These are phyloP conservation scores for Drosophila paucipuncta DNA, from an alignment of 2,888 invertebrate genomes.

Conservation along the genomic window DNA sequence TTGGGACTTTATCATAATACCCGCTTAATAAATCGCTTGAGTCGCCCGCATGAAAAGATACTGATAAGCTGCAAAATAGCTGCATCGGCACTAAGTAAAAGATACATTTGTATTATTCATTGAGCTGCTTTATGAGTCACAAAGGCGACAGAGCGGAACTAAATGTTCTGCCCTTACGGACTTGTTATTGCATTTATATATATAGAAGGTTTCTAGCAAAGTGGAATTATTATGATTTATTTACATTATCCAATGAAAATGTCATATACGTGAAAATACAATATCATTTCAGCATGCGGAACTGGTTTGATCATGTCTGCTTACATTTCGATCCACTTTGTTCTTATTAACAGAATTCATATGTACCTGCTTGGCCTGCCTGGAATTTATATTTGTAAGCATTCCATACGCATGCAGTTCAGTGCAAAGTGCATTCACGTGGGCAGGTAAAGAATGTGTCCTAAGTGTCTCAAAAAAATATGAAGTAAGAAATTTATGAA, in stretches of 20 bases:
- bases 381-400: not conserved
- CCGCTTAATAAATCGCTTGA: constrained; percentile 58
- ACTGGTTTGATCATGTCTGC: constrained; percentile 4
- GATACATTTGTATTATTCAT: constrained; percentile 45
- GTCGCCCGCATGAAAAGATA: constrained; percentile 61
- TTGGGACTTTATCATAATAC: constrained; percentile 56
- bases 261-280: not conserved
- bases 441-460: not conserved
- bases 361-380: constrained; percentile 33
- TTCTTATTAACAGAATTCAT: not conserved
- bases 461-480: not conserved
- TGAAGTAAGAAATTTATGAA: not conserved
- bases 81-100: constrained; percentile 23
- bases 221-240: constrained; percentile 3
- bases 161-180: constrained; percentile 16
- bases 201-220: not conserved
- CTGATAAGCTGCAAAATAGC: constrained; percentile 53
- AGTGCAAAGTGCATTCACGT: not conserved
- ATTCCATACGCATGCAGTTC: not conserved
- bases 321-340: not conserved
- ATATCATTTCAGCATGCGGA: not conserved
- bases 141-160: constrained; percentile 39
- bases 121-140: constrained; percentile 40
- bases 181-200: constrained; percentile 4
- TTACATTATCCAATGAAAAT: constrained; percentile 1